Conservation (phyloP, 2,888 invertebrate genomes). For the Tricholauxania praeusta region DNA sequence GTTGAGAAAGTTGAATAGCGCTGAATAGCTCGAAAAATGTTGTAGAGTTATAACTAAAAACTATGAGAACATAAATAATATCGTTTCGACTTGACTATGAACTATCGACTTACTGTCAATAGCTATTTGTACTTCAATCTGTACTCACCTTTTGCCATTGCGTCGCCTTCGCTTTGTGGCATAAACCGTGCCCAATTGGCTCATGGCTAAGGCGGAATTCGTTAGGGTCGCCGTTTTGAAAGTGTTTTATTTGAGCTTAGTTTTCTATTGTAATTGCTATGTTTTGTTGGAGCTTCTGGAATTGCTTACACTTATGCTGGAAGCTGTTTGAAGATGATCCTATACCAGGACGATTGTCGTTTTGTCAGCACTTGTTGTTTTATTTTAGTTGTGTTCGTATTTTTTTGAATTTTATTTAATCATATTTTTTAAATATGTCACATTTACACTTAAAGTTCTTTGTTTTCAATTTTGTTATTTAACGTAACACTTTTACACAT, state of each 20-base stretch:
- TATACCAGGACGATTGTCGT: conserved; percentile 16
- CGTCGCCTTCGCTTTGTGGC: conserved; percentile 95
- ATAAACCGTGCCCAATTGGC: conserved; percentile 95
- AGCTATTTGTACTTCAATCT: too few relatives aligned
- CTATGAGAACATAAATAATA: too few relatives aligned
- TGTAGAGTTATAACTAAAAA: too few relatives aligned
- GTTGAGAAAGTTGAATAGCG: too few relatives aligned
- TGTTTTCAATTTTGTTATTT: conserved; percentile 23
- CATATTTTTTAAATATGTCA: neutral
- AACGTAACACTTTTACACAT: neutral
- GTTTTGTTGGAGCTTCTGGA: neutral
- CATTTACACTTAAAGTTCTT: neutral
- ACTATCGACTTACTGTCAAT: too few relatives aligned
- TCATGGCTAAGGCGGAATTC: conserved; percentile 74
- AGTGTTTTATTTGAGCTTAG: conserved; percentile 44
- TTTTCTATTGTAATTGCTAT: conserved; percentile 4
- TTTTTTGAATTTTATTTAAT: conserved; percentile 50
- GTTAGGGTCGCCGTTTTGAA: conserved; percentile 67
- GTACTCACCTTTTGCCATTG: conserved; percentile 93
- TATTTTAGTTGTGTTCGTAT: conserved; percentile 40
- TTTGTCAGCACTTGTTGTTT: too few relatives aligned
- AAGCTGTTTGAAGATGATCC: conserved; percentile 1
- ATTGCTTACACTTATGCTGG: neutral
- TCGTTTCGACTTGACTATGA: too few relatives aligned
- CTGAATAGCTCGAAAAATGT: too few relatives aligned